Evolutionary conservation across 2,888 invertebrate species (phyloP), one percentile per base, ranked within the genome.

Genomic region (Idaea aversata): DNA sequence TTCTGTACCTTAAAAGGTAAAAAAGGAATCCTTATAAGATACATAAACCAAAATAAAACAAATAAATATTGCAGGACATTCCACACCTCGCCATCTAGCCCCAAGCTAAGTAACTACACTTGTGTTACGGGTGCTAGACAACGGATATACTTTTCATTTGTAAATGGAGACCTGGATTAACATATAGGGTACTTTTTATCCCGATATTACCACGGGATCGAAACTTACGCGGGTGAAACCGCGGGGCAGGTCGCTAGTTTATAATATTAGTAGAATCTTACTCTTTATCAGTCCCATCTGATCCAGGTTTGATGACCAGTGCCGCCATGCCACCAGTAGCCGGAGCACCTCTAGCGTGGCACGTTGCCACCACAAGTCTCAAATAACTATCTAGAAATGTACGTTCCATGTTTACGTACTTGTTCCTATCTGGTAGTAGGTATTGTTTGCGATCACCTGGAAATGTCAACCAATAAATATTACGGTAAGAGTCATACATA

Each of bases 271-370:
- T 5, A 47, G 6, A 10, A 47, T 10, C 86, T 81, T 72, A 93
- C 93, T 85, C 82, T 34, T 81, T 77, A 67, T 87, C 80, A 4
- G 71, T 77, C 0, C 81, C 79, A 38, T 87, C 79, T 0, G 86
- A 77, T 34, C 88, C 88, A 0, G 90, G 85, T 15, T 90, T 88
- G 6, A 95, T 82, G 75, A 95, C 90, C 57, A 93, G 88, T 0
- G 96, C 95, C 3, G 95, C 94, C 96, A 95, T 95, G 5, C 95
- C 95, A 0, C 95, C 95, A 0, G 95, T 95, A 15, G 95, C 95
- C 6, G 93, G 93, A 0, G 95, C 95, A 2, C 93, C 94, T 63
- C 95, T 90, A 59, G 85, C 88, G 75, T 95, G 95, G 70, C 95
- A 95, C 5, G 93, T 91, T 61, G 88, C 84, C 15, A 95, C 89